Base-by-base conservation (phyloP, 2,888 invertebrate genomes). In the Drosophila monieri region DNA sequence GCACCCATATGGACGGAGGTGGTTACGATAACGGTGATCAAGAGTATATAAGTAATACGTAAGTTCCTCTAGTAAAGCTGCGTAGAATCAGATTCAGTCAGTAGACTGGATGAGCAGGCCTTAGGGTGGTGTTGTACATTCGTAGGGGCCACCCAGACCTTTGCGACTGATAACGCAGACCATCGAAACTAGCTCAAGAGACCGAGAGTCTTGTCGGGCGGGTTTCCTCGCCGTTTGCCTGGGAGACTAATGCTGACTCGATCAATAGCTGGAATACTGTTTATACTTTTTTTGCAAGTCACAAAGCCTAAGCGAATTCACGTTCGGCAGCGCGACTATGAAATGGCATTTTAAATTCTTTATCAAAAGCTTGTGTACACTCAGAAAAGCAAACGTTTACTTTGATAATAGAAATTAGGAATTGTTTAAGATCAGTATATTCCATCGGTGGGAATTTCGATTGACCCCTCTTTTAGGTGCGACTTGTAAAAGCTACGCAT, bases 271-370 rank as follows among this genome's bases (percentile, higher is more conserved):
- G 35, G 52, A 35, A 3, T 14, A 66, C n/a, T 35, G 35, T 52
- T 21, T 10, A 1, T n/a, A 23, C 1, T 10, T 54, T 54, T 58
- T 37, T 37, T 54, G 64, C 35, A 35, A 46, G 64, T 64, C 64
- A 64, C 21, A 30, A 5, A 14, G 0, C 5, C 44, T 46, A 18
- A 68, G 68, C 64, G 8, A 35, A 46, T 66, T 6, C 0, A 35
- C 12, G n/a, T 46, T 60, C 27, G 60, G 27, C 41, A 12, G 15
- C 23, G 23, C 21, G 35, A 67, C 21, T 35, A 67, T 44, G 14
- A 25, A 15, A 44, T 14, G 18, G 21, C 68, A 32, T 43, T 62
- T 67, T n/a, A n/a, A 43, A 67, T 15, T 32, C 54, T 62, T 62
- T 66, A 66, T 62, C 67, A 43, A 1, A 1, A n/a, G n/a, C n/a